Conservation (phyloP, 2,113 vertebrate species). For the Bothrops jararaca region DNA sequence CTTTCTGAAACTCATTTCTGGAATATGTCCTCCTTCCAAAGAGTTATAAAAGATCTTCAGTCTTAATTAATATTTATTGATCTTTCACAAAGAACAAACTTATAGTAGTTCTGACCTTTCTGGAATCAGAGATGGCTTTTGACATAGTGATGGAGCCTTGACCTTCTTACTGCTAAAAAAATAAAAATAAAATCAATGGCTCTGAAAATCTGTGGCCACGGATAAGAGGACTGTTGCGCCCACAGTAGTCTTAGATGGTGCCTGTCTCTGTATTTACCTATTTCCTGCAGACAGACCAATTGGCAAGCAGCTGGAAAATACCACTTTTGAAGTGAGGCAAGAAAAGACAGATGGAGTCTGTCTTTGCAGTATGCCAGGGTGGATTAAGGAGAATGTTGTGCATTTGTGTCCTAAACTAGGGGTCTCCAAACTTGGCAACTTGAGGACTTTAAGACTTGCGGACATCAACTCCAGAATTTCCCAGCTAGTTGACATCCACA, state of each 20-base stretch:
- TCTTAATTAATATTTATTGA: neutral
- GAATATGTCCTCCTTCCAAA: neutral
- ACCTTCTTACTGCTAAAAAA: neutral
- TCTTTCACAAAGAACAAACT: neutral
- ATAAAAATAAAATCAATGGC: neutral
- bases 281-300: neutral
- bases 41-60: neutral
- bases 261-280: neutral
- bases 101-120: neutral
- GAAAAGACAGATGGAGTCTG: neutral
- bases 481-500: too few relatives aligned
- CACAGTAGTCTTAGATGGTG: neutral
- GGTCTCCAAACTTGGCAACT: too few relatives aligned
- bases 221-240: neutral
- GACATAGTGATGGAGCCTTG: neutral
- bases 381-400: neutral
- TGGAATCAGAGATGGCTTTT: neutral
- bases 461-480: too few relatives aligned
- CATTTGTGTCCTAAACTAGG: neutral
- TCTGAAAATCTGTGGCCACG: neutral
- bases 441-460: too few relatives aligned
- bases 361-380: neutral
- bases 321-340: neutral
- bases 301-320: neutral
- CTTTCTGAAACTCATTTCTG: neutral